Evolutionary conservation across 2,888 invertebrate species (phyloP), one percentile per base, ranked within the genome.

Genomic region (Xestobium rufovillosum): DNA sequence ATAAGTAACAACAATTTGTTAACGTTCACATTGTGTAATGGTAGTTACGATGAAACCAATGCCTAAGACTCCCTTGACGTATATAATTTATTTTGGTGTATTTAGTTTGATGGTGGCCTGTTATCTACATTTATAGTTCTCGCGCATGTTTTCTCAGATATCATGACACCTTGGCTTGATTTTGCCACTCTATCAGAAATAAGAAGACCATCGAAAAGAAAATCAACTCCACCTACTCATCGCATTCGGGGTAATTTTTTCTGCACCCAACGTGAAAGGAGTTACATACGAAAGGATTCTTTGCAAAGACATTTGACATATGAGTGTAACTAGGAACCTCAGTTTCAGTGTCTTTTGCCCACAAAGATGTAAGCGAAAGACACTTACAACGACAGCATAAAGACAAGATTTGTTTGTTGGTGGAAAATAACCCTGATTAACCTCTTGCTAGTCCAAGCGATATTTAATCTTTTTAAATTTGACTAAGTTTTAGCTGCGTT

Each of bases 271-370:
- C 89, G 88, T 61, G 80, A 81, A 38, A 84, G 86, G 64, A 76
- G 76, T 42, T 89, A 88, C 70, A 79, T 78, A 59, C 73, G 80
- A 60, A 83, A 82, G 58, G 80, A 82, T 48, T 83, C 83, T n/a
- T 65, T 86, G 40, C 81, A 80, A 59, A 73, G 85, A 39, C 85
- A 86, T 63, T 72, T 80, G 55, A 78, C 78, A 56, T 80, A 81
- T 65, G 85, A 86, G 60, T 87, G 86, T 59, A 76, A 77, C 48
- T 78, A 77, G 59, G 74, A 75, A 51, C 80, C 81, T 12, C 75
- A 77, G 57, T 78, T 78, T 68, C 76, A 77, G 60, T 83, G 82
- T 59, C 75, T 75, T 78, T 64, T 81, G 81, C 60, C 72, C 75
- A 42, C 77, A 77, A 60, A 73, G 73, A 46, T 78, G 77, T 52